Base-by-base conservation (phyloP, 2,797 vertebrate species). In the Cryptoblepharus egeriae region DNA sequence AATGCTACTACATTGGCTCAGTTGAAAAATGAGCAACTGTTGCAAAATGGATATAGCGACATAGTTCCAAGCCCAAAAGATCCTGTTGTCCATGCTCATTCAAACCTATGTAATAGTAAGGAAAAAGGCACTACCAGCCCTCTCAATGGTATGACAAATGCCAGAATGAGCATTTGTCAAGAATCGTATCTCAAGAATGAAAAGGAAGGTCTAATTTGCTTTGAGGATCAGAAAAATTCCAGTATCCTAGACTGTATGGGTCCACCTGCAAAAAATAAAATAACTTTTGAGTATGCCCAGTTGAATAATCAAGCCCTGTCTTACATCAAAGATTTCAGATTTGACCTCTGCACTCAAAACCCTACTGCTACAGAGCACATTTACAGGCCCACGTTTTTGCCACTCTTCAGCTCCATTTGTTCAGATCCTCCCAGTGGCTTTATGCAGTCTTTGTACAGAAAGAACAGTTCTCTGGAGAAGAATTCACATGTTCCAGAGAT, bases 381-480 rank as follows among this genome's bases (percentile, higher is more conserved):
- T 35, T 87, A 42, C 0, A 91, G 88, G 68, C 93, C 90, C 39
- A 92, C 90, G 11, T 92, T 91, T 86, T 90, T 93, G 85, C 80
- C 89, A 70, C 88, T 88, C 39, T 86, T 80, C 22, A 74, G 35
- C 12, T 81, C 89, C 1, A n/a, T 79, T 58, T 82, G 64, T 69
- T 79, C 82, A 52, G 68, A 78, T 32, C 35, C 77, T 12, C 77
- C 78, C 12, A 37, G 9, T 28, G 5, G 58, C 1, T 83, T 82
- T 39, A 30, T 90, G 0, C 90, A 83, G 81, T 57, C 64, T 55
- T 30, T 88, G 0, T 65, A 35, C 28, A 45, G 81, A 71, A 76
- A 8, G 0, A 28, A 45, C 0, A 1, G 1, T 15, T 80, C 78
- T 6, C 63, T 35, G 2, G 71, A 82, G 4, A 83, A 79, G 28